Evolutionary conservation across 2,113 vertebrate species (phyloP), one percentile per base, ranked within the genome.

Genomic region (Clarias gariepinus): DNA sequence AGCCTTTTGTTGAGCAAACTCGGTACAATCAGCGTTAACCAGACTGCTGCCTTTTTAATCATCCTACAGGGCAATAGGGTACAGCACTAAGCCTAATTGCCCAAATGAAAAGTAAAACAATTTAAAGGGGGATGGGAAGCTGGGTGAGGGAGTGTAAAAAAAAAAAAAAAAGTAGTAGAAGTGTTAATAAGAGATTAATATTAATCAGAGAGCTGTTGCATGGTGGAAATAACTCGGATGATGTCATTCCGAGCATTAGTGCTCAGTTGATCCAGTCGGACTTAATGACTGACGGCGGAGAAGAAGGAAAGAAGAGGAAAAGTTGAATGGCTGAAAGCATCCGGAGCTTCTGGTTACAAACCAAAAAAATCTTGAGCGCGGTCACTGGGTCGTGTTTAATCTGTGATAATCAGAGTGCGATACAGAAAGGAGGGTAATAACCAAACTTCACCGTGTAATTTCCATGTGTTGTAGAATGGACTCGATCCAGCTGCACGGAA

Each of bases 31-130:
- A 71, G 83, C 41, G 41, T 81, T 9, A 81, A 84, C 74, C 33
- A 84, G 81, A 41, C 52, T 41, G 63, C 12, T 80, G 74, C 28
- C 57, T 81, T 69, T 80, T 86, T 86, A 83, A 89, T 83, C 28
- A 58, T 55, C 66, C 78, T 66, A 84, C 11, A 63, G 85, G 83
- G 76, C 64, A 76, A 76, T 76, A 63, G 53, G 55, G 63, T 81
- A 55, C 52, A 83, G 55, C 66, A 89, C 57, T 74, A 71, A 86
- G 81, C 81, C 76, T 85, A 89, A 82, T 83, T 85, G 83, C 86
- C 69, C 58, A 84, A 81, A 81, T 41, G 55, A 80, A 28, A 33
- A 33, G 30, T 5, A 36, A 81, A 61, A 61, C 30, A 61, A 36
- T 36, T 61, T 81, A 33, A 36, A 36, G 61, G 61, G n/a, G 64